Conservation (phyloP, 2,113 vertebrate genomes). For the Andinoacara biseriatus region DNA sequence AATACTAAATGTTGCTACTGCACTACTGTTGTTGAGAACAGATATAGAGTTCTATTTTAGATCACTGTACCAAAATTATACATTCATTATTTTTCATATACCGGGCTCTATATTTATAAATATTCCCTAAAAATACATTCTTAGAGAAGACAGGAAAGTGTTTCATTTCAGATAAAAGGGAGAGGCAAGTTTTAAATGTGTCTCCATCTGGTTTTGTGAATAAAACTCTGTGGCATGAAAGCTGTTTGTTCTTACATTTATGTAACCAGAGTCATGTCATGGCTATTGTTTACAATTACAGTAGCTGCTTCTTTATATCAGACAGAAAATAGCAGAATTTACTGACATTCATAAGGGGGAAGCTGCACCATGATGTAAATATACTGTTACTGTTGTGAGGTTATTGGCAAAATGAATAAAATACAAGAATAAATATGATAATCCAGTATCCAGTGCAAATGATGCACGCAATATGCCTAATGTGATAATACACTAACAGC, state of each 20-base stretch:
- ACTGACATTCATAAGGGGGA: not conserved
- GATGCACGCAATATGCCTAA: not conserved
- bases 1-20: constrained; percentile 27
- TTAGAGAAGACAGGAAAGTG: constrained; percentile 9
- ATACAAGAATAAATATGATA: not conserved
- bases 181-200: not conserved
- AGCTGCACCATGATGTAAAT: not conserved
- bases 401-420: not conserved
- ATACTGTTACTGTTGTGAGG: not conserved
- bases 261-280: not conserved
- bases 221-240: constrained; percentile 54
- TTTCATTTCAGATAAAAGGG: constrained; percentile 16
- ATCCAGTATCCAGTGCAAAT: not conserved
- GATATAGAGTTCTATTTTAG: constrained; percentile 60
- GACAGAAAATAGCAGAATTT: not conserved
- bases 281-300: not conserved
- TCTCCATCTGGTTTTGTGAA: constrained; percentile 52
- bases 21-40: constrained; percentile 9
- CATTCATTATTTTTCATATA: constrained; percentile 62
- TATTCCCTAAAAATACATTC: constrained; percentile 29
- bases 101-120: constrained; percentile 52
- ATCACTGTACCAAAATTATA: constrained; percentile 53
- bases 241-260: constrained; percentile 7
- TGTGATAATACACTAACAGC: not conserved
- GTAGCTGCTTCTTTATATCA: not conserved